Percentiles rank a stretch among this genome's conserved stretches.
These are phyloP conservation scores for Theretra japonica DNA, from an alignment of 2,888 invertebrate species.

Conservation along the genomic window DNA sequence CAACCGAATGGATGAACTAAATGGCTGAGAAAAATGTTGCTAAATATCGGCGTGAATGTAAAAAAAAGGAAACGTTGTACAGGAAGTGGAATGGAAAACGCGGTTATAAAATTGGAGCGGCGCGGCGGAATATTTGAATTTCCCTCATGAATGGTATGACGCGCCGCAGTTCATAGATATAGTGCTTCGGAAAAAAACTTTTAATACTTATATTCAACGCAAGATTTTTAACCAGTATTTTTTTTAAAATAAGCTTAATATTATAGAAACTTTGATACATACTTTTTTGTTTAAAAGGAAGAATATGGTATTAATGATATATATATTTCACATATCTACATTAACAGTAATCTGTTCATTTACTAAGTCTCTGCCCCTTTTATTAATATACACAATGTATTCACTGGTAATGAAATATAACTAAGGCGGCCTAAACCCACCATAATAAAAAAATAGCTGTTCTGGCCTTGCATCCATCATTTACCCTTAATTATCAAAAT, in stretches of 20 bases:
- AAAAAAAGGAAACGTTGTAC: constrained; percentile 2
- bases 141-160: constrained; percentile 15
- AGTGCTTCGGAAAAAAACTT: neutral
- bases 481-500: neutral
- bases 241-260: neutral
- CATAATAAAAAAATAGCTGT: too few species aligned
- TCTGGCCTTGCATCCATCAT: too few species aligned
- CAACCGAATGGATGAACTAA: neutral
- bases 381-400: too few species aligned
- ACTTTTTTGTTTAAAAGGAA: too few species aligned
- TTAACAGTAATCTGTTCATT: too few species aligned
- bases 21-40: neutral
- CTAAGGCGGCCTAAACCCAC: too few species aligned
- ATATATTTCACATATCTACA: too few species aligned
- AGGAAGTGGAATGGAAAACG: constrained; percentile 10
- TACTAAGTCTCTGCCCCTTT: too few species aligned
- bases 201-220: neutral
- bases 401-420: too few species aligned
- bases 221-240: neutral
- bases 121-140: constrained; percentile 18
- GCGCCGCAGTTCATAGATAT: constrained; percentile 6
- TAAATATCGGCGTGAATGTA: neutral
- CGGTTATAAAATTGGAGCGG: constrained; percentile 19
- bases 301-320: too few species aligned
- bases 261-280: neutral